A percentile compares a stretch with the other conserved stretches of the same genome.
These are phyloP conservation scores for Oreochromis mossambicus DNA, from an alignment of 2,797 vertebrate species.

Conservation along the genomic window DNA sequence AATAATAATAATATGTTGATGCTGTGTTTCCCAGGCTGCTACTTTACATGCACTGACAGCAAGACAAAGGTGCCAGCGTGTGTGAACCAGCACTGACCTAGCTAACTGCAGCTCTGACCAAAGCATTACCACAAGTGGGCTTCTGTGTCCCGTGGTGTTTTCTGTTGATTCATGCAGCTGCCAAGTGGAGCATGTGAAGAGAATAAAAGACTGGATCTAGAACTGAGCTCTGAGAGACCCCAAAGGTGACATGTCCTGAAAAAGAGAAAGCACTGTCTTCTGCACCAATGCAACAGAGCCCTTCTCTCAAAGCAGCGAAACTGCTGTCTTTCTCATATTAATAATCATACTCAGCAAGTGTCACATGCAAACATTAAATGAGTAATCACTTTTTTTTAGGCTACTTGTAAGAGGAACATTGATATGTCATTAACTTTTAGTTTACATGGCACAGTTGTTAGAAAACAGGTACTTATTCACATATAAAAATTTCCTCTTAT, in stretches of 20 bases:
- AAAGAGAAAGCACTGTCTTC: slow-evolving; percentile 55
- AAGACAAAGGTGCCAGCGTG: neutral
- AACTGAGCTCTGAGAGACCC: slow-evolving; percentile 49
- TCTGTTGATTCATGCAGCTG: slow-evolving; percentile 60
- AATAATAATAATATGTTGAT: neutral
- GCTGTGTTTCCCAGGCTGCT: neutral
- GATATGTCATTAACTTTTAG: neutral
- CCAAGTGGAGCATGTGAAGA: slow-evolving; percentile 42
- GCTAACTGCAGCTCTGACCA: neutral
- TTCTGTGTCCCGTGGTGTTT: slow-evolving; percentile 20
- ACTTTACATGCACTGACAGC: neutral
- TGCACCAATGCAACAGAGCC: slow-evolving; percentile 23
- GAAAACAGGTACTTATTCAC: neutral
- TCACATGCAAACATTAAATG: neutral
- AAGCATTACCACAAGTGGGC: slow-evolving; percentile 15
- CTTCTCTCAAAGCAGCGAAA: neutral
- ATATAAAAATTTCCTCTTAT: rapidly evolving
- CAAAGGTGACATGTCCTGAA: slow-evolving; percentile 52
- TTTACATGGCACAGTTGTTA: neutral
- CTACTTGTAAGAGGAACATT: neutral
- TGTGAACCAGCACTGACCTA: neutral
- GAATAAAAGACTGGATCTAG: slow-evolving; percentile 40
- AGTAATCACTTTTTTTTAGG: neutral
- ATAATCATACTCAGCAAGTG: neutral
- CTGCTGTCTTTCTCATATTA: neutral